Base-by-base conservation (phyloP, 2,113 vertebrate genomes). In the Cephalopholis sonnerati region DNA sequence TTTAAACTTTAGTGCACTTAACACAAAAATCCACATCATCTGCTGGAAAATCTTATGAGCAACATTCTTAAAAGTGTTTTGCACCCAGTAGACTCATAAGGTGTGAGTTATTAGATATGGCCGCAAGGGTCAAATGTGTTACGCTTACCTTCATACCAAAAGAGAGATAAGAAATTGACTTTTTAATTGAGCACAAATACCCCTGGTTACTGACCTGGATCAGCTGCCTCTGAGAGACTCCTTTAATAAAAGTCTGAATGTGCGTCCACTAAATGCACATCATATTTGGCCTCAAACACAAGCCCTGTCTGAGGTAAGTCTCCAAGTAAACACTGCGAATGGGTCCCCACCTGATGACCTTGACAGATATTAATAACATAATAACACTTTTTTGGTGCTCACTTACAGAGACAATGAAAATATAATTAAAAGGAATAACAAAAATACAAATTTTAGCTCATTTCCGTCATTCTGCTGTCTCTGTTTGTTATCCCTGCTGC, bases 141-240 rank as follows among this genome's bases (percentile, higher is more conserved):
- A 76, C n/a, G 65, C 50, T 69, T 79, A 8, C 22, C n/a, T 44
- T 72, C 22, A 20, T 36, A 74, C 55, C 53, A 48, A 39, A 77
- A 78, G 82, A 81, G 68, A 77, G 51, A 68, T 48, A 74, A 72
- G 59, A 66, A 89, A 82, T 70, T 82, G 58, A n/a, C 18, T 81
- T 86, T 78, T 82, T 87, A 72, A 79, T 86, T 79, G 44, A 79
- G 80, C 58, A 54, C 61, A 57, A 32, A 74, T 41, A 63, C 75
- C 70, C 57, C 51, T 39, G 61, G 58, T 65, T 74, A 39, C 85
- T 83, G 85, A 83, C 80, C 81, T 87, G 85, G 81, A 80, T 87
- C 71, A 80, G 74, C 51, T 17, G 61, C 67, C 81, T 80, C 80
- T 24, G 17, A 71, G 76, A 79, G 46, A 62, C 58, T 73, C 17